Evolutionary conservation across 2,888 invertebrate genomes (phyloP).

Genomic region (Epistrophe eligans): DNA sequence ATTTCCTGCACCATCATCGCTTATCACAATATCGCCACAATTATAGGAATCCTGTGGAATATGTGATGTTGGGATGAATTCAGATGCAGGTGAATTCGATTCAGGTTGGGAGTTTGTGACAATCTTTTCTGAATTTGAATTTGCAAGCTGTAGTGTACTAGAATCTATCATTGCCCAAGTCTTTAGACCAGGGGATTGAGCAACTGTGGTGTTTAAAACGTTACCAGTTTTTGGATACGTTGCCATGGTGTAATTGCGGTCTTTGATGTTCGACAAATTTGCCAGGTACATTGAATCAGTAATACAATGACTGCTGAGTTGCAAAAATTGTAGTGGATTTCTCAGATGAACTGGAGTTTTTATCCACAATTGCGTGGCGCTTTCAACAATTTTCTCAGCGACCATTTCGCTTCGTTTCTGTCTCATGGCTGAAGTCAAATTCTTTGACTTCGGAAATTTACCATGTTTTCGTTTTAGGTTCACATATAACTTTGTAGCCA

Average conservation of each 20-base stretch:
- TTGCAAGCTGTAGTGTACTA: slow-evolving; percentile 30
- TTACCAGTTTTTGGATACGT: slow-evolving; percentile 52
- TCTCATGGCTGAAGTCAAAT: slow-evolving; percentile 40
- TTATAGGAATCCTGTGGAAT: slow-evolving; percentile 71
- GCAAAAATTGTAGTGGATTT: slow-evolving; percentile 78
- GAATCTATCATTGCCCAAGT: slow-evolving; percentile 62
- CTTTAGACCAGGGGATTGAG: slow-evolving; percentile 34
- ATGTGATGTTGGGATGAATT: slow-evolving; percentile 69
- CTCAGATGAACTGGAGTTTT: slow-evolving; percentile 78
- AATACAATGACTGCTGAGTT: slow-evolving; percentile 78
- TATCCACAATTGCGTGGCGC: slow-evolving; percentile 79
- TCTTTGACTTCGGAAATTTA: slow-evolving; percentile 58
- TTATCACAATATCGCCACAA: slow-evolving; percentile 69
- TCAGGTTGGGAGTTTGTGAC: slow-evolving; percentile 30
- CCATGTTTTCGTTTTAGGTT: slow-evolving; percentile 67
- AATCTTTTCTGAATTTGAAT: slow-evolving; percentile 41
- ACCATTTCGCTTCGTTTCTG: slow-evolving; percentile 75
- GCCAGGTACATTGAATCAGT: slow-evolving; percentile 77
- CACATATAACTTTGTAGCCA: slow-evolving; percentile 77
- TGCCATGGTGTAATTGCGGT: slow-evolving; percentile 67
- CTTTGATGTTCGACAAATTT: slow-evolving; percentile 71
- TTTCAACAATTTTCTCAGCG: slow-evolving; percentile 77
- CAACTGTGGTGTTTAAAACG: neutral
- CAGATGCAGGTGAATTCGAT: slow-evolving; percentile 60
- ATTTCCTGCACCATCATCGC: slow-evolving; percentile 60